These are phyloP conservation scores for Dipodomys ordii DNA, from an alignment of 2,113 vertebrate species.

Conservation along the genomic window DNA sequence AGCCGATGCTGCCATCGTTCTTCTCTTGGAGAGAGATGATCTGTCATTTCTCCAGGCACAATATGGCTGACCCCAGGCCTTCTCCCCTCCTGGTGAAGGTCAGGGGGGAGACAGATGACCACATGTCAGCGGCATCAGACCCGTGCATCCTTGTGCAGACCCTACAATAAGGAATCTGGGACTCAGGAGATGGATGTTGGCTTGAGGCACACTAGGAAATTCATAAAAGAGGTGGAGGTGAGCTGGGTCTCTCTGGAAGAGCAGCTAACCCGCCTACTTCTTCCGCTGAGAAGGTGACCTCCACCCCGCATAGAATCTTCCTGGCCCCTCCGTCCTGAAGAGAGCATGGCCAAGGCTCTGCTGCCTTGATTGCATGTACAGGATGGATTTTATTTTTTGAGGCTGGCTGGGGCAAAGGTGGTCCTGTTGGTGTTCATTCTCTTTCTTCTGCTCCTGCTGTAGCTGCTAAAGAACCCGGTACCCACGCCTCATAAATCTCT, in stretches of 20 bases:
- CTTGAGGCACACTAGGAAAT: background rate
- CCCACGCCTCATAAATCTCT: constrained; percentile 13
- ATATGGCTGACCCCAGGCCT: background rate
- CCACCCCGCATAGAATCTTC: background rate
- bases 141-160: background rate
- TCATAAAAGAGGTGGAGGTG: background rate
- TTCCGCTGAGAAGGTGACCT: background rate
- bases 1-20: background rate
- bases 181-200: background rate
- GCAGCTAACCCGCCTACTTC: background rate
- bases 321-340: background rate
- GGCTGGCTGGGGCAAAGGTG: background rate
- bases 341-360: background rate
- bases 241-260: background rate
- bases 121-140: background rate
- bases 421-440: background rate
- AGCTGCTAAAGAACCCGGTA: background rate
- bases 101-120: background rate
- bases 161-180: background rate
- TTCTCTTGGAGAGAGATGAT: background rate
- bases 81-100: background rate
- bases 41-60: background rate
- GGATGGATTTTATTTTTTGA: background rate
- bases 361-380: background rate
- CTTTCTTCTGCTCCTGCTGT: background rate